Evolutionary conservation across 2,888 invertebrate genomes (phyloP).

Genomic region (Thecophora atra): DNA sequence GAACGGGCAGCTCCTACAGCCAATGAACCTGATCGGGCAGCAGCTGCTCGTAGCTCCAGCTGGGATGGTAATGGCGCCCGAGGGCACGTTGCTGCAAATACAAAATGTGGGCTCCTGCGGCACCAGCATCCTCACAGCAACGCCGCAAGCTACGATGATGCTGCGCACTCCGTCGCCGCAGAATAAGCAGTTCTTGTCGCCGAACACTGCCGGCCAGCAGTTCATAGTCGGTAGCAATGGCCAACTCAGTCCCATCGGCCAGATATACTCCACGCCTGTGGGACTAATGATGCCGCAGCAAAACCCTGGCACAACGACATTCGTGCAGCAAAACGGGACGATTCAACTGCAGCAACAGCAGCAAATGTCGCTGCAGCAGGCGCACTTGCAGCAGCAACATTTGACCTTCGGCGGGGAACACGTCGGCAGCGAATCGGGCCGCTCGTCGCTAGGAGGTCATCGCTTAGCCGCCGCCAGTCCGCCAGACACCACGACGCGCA

Average conservation of each 20-base stretch:
- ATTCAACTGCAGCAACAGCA: slow-evolving; percentile 72
- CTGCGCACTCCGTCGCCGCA: slow-evolving; percentile 79
- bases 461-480: slow-evolving; percentile 71
- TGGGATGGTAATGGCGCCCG: slow-evolving; percentile 87
- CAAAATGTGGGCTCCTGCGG: slow-evolving; percentile 77
- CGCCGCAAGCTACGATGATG: slow-evolving; percentile 77
- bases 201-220: slow-evolving; percentile 73
- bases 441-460: slow-evolving; percentile 46
- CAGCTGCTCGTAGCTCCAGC: slow-evolving; percentile 87
- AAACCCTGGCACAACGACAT: slow-evolving; percentile 72
- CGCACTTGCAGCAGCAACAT: slow-evolving; percentile 45
- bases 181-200: slow-evolving; percentile 77
- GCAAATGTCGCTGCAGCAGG: slow-evolving; percentile 58
- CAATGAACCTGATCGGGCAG: slow-evolving; percentile 83
- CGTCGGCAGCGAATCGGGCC: slow-evolving; percentile 53
- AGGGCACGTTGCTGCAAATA: slow-evolving; percentile 78
- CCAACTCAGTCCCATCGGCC: slow-evolving; percentile 78
- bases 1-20: slow-evolving; percentile 77
- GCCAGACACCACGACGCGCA: slow-evolving; percentile 86
- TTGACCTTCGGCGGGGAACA: slow-evolving; percentile 38
- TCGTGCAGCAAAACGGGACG: slow-evolving; percentile 85
- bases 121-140: slow-evolving; percentile 71
- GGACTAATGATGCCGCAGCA: slow-evolving; percentile 64
- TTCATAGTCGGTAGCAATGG: slow-evolving; percentile 81
- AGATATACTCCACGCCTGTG: slow-evolving; percentile 65